Percentiles rank a stretch among this genome's conserved stretches.
These are phyloP conservation scores for Oreochromis grahami DNA, from an alignment of 2,797 vertebrate genomes.

Conservation along the genomic window DNA sequence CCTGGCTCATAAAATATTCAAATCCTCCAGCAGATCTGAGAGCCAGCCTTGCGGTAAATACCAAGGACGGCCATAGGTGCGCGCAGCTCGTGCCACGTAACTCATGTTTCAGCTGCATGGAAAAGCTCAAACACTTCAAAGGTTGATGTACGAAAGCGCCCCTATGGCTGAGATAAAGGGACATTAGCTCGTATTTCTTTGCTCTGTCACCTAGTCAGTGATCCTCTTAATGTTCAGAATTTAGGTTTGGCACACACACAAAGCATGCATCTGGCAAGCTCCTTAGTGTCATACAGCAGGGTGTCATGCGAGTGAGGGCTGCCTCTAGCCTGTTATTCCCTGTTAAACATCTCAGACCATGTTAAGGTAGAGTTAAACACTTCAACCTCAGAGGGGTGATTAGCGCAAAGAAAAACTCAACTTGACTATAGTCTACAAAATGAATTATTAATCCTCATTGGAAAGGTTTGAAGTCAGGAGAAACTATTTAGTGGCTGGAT, in stretches of 20 bases:
- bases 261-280: conserved; percentile 65
- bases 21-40: conserved; percentile 77
- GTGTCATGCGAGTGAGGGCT: conserved; percentile 65
- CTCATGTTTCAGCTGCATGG: conserved; percentile 49
- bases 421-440: conserved; percentile 34
- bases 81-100: conserved; percentile 31
- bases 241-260: conserved; percentile 72
- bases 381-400: conserved; percentile 43
- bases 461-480: conserved; percentile 40
- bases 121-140: conserved; percentile 62
- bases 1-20: conserved; percentile 82
- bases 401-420: conserved; percentile 42
- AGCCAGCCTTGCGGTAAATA: conserved; percentile 71
- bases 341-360: conserved; percentile 50
- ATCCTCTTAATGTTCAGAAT: conserved; percentile 75
- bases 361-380: conserved; percentile 46
- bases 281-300: conserved; percentile 53
- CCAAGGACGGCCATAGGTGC: conserved; percentile 60
- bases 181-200: conserved; percentile 70
- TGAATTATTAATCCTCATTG: conserved; percentile 58
- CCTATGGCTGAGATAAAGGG: conserved; percentile 69
- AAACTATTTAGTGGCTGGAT: conserved; percentile 32
- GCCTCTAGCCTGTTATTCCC: conserved; percentile 60
- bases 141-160: conserved; percentile 46
- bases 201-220: conserved; percentile 67